Evolutionary conservation across 2,113 vertebrate species (phyloP).

Genomic region (Oxyura jamaicensis): DNA sequence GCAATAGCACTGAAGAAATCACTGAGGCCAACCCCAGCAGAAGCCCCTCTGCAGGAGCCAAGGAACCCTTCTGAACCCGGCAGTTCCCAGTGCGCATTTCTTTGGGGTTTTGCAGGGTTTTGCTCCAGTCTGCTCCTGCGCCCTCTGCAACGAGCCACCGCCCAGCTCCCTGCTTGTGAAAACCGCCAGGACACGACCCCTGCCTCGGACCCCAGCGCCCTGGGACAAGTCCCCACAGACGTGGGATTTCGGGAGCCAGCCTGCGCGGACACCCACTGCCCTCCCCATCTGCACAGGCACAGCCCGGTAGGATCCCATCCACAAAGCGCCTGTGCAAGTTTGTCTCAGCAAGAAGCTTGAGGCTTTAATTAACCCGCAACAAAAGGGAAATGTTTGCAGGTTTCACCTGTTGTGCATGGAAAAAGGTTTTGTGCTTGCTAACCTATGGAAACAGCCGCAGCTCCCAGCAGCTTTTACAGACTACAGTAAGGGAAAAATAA

Average conservation of each 20-base stretch:
- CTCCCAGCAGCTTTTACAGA: neutral
- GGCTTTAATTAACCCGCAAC: neutral
- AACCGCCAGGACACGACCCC: too few relatives aligned
- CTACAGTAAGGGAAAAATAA: neutral
- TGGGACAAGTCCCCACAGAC: rapidly evolving
- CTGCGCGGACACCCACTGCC: rapidly evolving
- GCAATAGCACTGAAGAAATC: neutral
- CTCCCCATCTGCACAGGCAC: neutral
- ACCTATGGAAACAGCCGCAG: neutral
- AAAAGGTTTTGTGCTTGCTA: neutral
- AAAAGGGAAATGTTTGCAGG: neutral
- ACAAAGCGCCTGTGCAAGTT: rapidly evolving
- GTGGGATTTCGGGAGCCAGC: rapidly evolving
- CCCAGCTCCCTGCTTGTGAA: rapidly evolving
- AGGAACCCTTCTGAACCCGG: neutral
- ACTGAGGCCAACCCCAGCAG: neutral
- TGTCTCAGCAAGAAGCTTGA: neutral
- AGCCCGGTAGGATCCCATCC: neutral
- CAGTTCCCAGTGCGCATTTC: neutral
- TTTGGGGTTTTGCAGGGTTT: neutral
- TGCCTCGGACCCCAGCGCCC: too few relatives aligned
- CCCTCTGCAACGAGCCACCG: neutral
- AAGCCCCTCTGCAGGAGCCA: neutral
- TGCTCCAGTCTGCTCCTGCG: neutral
- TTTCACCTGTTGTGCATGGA: neutral